phyloP scores from a whole-genome alignment of 1,140 invertebrate species.

The Gryllus bimaculatus region DNA sequence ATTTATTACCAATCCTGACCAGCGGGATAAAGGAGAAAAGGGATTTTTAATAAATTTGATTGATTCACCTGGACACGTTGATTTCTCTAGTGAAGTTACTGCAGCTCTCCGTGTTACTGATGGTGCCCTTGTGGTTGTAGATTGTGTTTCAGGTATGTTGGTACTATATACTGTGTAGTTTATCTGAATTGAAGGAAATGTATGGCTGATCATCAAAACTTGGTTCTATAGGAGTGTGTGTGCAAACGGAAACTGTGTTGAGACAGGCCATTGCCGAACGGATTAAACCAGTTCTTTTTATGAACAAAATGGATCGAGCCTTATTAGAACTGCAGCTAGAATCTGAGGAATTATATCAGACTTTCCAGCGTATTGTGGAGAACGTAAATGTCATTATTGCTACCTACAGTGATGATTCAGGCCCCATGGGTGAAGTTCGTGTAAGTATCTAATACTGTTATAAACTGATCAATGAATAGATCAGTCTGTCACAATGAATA shows the following conservation, averaged over 20 bases:
- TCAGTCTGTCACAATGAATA: no score
- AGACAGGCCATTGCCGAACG: constrained; percentile 98
- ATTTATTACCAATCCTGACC: constrained; percentile 81
- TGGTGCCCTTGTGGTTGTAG: constrained; percentile 97
- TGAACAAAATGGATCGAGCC: constrained; percentile 99
- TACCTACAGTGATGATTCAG: constrained; percentile 94
- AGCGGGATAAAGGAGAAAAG: constrained; percentile 79
- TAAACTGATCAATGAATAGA: no score
- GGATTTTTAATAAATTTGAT: constrained; percentile 99
- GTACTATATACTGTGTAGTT: not conserved
- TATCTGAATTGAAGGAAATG: not conserved
- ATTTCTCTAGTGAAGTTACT: constrained; percentile 98
- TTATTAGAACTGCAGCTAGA: constrained; percentile 90
- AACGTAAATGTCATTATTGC: constrained; percentile 99
- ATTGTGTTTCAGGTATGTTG: constrained; percentile 88
- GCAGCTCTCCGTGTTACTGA: constrained; percentile 98
- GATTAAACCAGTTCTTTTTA: constrained; percentile 98
- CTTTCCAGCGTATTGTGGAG: constrained; percentile 99
- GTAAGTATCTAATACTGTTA: constrained; percentile 49
- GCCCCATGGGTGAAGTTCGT: constrained; percentile 97
- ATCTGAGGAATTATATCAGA: constrained; percentile 95
- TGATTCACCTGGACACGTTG: constrained; percentile 98
- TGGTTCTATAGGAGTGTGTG: constrained; percentile 77
- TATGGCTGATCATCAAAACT: no score
- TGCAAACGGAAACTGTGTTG: constrained; percentile 97